Evolutionary conservation across 2,797 vertebrate species (phyloP).

Genomic region (Tadarida brasiliensis): DNA sequence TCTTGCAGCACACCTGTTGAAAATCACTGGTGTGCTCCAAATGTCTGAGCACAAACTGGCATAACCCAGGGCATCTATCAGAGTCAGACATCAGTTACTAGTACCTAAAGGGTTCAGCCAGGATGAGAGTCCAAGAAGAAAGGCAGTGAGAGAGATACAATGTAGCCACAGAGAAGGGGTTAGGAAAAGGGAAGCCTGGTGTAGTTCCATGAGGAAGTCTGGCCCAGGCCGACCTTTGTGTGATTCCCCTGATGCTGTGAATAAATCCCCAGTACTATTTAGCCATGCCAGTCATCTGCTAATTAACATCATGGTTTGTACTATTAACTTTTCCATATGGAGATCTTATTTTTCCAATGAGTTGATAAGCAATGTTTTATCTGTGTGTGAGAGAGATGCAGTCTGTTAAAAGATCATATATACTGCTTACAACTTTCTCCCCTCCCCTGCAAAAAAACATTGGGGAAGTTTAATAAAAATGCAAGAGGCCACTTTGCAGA

Average conservation of each 20-base stretch:
- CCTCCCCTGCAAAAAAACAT: background rate
- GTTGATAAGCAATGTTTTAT: background rate
- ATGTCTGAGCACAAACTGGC: background rate
- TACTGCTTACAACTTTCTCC: background rate
- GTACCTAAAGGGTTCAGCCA: background rate
- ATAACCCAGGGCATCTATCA: background rate
- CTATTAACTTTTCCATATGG: background rate
- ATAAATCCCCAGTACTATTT: background rate
- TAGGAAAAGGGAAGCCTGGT: background rate
- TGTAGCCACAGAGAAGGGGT: background rate
- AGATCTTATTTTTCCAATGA: background rate
- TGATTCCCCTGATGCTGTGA: background rate
- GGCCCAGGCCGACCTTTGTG: background rate
- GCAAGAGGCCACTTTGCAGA: constrained; percentile 29
- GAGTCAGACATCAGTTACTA: accelerated
- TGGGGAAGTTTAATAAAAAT: constrained; percentile 57
- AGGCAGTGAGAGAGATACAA: background rate
- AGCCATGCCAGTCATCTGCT: background rate
- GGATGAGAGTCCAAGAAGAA: background rate
- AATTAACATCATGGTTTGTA: background rate
- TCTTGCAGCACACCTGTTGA: background rate
- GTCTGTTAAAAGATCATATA: background rate
- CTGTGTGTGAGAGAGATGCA: background rate
- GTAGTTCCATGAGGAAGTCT: background rate
- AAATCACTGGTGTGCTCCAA: background rate